Evolutionary conservation across 2,888 invertebrate genomes (phyloP), one percentile per base, ranked within the genome.

Genomic region (Hirtodrosophila histrioides): DNA sequence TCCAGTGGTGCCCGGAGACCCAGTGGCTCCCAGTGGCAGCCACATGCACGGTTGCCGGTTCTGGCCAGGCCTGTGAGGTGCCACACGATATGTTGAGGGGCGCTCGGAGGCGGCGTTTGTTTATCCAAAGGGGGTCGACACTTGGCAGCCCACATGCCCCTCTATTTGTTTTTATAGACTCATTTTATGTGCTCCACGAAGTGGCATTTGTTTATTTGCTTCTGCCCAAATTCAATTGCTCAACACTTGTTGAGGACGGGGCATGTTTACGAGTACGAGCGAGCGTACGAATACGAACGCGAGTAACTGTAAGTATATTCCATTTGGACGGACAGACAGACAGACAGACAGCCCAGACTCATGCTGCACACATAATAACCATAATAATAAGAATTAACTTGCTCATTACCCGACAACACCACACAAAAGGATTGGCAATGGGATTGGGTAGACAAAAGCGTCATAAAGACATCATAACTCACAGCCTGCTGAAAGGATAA

Each of bases 391-490:
- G 84, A 88, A 80, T 88, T 75, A 86, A 80, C 88, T 73, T 75
- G 64, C 80, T 77, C 86, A 83, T 85, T 87, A 85, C 60, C 46
- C 75, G 27, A 44, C 62, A 58, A 45, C 57, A 63, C 44, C 48
- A 54, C 63, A 77, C 73, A 79, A 88, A 86, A 78, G 82, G 80
- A 78, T 86, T 84, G 71, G 70, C 62, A 48, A 62, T 67, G 51
- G 53, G 54, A 33, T 27, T 27, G 12, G 35, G 29, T 17, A 71
- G 61, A 75, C 79, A 81, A 78, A 70, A 65, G 78, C 81, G 77
- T 88, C 89, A 89, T 89, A 89, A 89, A 86, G 88, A 75, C 88
- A 88, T 87, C 86, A 88, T 88, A 87, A 82, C 64, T 87, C 80
- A 82, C 70, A 60, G 72, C 57, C 75, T 71, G 82, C 69, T 82